Evolutionary conservation across 2,888 invertebrate genomes (phyloP).

Genomic region (Limnephilus rhombicus): DNA sequence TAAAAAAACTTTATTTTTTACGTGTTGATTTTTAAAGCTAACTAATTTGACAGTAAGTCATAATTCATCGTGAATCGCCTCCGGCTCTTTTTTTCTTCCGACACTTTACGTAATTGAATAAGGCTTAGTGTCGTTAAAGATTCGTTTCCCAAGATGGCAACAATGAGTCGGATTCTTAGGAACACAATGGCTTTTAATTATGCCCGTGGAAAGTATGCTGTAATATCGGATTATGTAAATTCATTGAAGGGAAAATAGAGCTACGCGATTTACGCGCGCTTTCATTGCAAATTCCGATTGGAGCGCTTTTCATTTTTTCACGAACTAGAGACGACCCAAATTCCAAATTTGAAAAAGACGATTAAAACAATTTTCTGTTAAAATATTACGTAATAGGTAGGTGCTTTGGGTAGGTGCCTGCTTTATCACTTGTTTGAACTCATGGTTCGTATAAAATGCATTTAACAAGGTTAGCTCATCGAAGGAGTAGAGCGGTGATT

Average conservation of each 20-base stretch:
- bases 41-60: not conserved
- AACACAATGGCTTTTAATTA: slow-evolving; percentile 1
- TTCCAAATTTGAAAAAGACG: no score
- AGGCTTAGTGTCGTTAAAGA: slow-evolving; percentile 1
- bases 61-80: not conserved
- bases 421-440: no score
- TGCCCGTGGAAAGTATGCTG: not conserved
- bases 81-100: not conserved
- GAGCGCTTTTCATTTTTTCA: not conserved
- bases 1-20: no score
- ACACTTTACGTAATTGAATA: slow-evolving; percentile 1
- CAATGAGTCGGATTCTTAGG: not conserved
- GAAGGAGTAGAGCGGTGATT: no score
- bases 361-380: no score
- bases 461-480: no score
- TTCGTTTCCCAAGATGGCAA: slow-evolving; percentile 1
- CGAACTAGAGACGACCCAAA: not conserved
- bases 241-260: not conserved
- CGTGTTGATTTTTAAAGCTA: not conserved
- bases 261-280: not conserved
- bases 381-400: no score
- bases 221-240: slow-evolving; percentile 1
- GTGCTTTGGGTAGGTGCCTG: no score
- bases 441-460: no score
- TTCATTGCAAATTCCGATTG: not conserved